Base-by-base conservation (phyloP, 2,888 invertebrate genomes). In the Leucania comma region DNA sequence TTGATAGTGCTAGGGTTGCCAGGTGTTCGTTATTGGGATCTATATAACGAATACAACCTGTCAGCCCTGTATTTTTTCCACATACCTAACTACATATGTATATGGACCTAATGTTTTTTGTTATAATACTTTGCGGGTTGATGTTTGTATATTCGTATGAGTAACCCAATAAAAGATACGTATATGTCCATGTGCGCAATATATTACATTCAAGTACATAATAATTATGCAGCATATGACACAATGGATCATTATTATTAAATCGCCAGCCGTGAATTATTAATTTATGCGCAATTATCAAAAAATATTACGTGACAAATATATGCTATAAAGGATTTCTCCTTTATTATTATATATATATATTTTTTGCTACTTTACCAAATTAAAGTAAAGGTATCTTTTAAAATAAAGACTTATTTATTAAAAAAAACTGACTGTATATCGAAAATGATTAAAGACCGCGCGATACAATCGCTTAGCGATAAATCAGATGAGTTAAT, bases 401-500 rank as follows among this genome's bases (percentile, higher is more conserved):
- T 14, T 42, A 42, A 42, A 17, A 38, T 12, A 38, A 38, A 38
- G 35, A 12, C 12, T 38, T 12, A 42, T 5, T 3, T 38, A n/a
- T n/a, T n/a, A n/a, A n/a, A n/a, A n/a, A n/a, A n/a, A n/a, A n/a
- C n/a, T n/a, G n/a, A n/a, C 6, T 35, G 12, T 51, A n/a, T 12
- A 35, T 26, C 1, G 2, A 8, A 60, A 48, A 20, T 20, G 0
- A n/a, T 2, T n/a, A 48, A n/a, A n/a, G 65, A 56, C 50, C 59
- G 22, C 32, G 24, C 26, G 48, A 14, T 12, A 14, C 32, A 59
- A 78, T 75, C 26, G 61, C 63, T 70, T 56, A 38, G 48, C 53
- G 56, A 82, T 76, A 71, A 74, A 69, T 73, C 60, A 54, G 62
- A 65, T 51, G 57, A 69, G 68, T 78, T 75, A 64, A 46, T 75